A percentile compares a stretch with the other conserved stretches of the same genome.
These are phyloP conservation scores for Serripes groenlandicus DNA, from an alignment of 2,888 invertebrate genomes.

Conservation along the genomic window DNA sequence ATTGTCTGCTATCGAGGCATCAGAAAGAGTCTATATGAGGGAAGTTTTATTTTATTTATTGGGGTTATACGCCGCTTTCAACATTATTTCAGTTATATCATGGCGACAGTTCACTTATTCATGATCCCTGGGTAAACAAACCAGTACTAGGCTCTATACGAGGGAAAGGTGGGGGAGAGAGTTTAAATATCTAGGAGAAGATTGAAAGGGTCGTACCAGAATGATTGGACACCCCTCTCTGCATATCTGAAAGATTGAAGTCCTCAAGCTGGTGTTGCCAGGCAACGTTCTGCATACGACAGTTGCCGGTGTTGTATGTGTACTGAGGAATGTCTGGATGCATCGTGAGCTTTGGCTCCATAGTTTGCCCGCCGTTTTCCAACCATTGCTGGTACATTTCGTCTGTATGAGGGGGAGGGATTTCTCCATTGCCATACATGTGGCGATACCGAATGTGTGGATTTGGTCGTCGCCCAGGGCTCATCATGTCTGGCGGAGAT, in stretches of 20 bases:
- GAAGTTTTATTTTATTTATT: too few relatives aligned
- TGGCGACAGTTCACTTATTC: too few relatives aligned
- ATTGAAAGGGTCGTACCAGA: slow-evolving; percentile 26
- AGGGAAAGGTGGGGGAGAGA: neutral
- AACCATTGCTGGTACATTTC: slow-evolving; percentile 68
- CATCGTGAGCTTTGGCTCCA: slow-evolving; percentile 31
- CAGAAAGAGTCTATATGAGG: too few relatives aligned
- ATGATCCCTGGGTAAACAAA: too few relatives aligned
- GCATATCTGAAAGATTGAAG: slow-evolving; percentile 58
- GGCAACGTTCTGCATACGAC: slow-evolving; percentile 67
- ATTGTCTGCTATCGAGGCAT: too few relatives aligned
- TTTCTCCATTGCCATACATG: slow-evolving; percentile 68
- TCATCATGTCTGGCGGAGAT: slow-evolving; percentile 71
- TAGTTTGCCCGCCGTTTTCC: slow-evolving; percentile 60
- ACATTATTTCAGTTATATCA: too few relatives aligned
- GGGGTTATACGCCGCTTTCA: neutral
- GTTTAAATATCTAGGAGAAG: too few relatives aligned
- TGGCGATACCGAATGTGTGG: slow-evolving; percentile 71
- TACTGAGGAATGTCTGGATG: slow-evolving; percentile 43
- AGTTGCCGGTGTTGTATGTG: slow-evolving; percentile 59
- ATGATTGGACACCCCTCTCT: slow-evolving; percentile 50
- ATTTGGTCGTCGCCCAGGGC: slow-evolving; percentile 67
- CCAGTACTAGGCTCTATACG: too few relatives aligned
- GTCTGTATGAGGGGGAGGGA: slow-evolving; percentile 65
- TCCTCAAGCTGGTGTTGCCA: slow-evolving; percentile 66